phyloP scores from a whole-genome alignment of 2,113 vertebrate species.

The Agapornis roseicollis region DNA sequence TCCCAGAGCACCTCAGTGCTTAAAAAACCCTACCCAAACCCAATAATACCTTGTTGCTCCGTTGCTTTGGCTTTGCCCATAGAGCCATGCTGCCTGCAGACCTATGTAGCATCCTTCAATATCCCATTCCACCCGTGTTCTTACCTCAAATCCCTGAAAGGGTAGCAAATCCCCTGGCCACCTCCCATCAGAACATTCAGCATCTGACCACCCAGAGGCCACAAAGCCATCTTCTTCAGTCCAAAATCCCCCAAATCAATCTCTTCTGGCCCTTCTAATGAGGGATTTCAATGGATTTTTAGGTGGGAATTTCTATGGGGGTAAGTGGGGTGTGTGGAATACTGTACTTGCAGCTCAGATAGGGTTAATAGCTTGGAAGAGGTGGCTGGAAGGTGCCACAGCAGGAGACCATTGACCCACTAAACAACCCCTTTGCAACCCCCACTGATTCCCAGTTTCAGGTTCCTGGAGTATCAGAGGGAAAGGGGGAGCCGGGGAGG shows the following conservation, averaged over 20 bases:
- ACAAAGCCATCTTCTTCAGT: not conserved
- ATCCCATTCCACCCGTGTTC: not conserved
- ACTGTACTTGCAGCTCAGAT: not conserved
- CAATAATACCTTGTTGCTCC: not conserved
- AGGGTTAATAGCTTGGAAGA: not conserved
- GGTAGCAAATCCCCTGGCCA: fast-evolving
- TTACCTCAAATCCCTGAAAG: not conserved
- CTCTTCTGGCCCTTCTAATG: not conserved
- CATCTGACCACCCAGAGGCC: not conserved
- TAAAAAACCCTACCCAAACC: not conserved
- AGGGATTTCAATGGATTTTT: not conserved
- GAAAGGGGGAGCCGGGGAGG: fast-evolving
- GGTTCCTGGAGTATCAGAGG: not conserved
- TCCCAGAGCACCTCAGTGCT: not conserved
- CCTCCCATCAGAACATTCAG: not conserved
- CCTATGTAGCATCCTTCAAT: not conserved
- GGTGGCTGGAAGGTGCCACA: not conserved
- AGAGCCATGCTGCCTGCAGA: not conserved
- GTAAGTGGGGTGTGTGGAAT: fast-evolving
- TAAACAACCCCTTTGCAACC: conserved; percentile 5
- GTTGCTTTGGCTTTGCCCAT: not conserved
- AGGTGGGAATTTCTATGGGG: fast-evolving
- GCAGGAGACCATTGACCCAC: not conserved
- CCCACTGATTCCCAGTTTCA: not conserved
- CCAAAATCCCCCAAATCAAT: fast-evolving